phyloP scores from a whole-genome alignment of 2,888 invertebrate species.

The Branchipolynoe longqiensis region DNA sequence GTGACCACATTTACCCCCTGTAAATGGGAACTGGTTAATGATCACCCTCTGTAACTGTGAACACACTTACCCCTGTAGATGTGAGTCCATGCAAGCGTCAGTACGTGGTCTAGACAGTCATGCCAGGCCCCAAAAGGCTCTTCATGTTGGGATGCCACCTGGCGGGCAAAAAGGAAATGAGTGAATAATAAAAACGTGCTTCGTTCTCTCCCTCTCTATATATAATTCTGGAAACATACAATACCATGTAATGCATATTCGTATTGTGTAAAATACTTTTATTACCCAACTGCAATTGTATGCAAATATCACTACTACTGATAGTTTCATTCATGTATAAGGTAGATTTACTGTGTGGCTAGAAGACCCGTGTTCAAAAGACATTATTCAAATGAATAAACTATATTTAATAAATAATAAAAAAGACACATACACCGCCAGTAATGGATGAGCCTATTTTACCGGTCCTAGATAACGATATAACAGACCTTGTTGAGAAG shows the following conservation, averaged over 20 bases:
- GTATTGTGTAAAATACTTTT: neutral
- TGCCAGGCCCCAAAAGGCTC: slow-evolving; percentile 64
- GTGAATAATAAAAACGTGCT: neutral
- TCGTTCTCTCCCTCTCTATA: neutral
- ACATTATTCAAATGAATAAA: no score
- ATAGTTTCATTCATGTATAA: no score
- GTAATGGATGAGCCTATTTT: neutral
- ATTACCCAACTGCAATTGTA: no score
- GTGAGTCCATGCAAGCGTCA: slow-evolving; percentile 59
- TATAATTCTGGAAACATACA: neutral
- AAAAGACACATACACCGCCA: neutral
- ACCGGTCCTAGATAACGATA: neutral
- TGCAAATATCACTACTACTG: no score
- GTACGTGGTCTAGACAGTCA: slow-evolving; percentile 63
- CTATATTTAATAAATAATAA: no score
- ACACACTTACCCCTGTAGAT: slow-evolving; percentile 61
- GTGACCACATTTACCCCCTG: no score
- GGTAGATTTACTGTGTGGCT: no score
- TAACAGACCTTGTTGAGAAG: slow-evolving; percentile 61
- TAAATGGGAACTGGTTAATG: no score
- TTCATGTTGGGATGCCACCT: slow-evolving; percentile 49
- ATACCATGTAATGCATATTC: neutral
- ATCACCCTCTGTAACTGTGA: no score
- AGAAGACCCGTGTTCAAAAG: no score
- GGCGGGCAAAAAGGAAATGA: neutral